These are phyloP conservation scores for Drosophila neoperkinsi DNA, from an alignment of 2,888 invertebrate genomes.

Conservation along the genomic window DNA sequence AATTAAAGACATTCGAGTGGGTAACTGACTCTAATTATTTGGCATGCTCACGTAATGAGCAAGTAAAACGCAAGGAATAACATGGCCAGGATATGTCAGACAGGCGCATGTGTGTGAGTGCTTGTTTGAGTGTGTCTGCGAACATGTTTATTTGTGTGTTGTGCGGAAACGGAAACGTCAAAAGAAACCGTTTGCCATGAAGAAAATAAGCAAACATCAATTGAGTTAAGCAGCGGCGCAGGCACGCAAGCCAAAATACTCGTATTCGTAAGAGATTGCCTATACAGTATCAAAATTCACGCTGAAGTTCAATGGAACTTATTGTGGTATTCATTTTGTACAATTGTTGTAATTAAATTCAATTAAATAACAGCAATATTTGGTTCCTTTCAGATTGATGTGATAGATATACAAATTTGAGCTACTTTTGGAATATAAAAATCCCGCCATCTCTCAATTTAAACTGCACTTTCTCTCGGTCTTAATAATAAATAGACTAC, in stretches of 20 bases:
- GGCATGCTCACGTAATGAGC: conserved; percentile 74
- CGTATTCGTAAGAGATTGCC: not conserved
- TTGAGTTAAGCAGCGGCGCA: conserved; percentile 47
- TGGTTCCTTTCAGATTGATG: not conserved
- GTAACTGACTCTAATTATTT: conserved; percentile 79
- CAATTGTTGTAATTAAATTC: not conserved
- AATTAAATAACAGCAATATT: not conserved
- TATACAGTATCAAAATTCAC: not conserved
- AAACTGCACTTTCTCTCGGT: not conserved
- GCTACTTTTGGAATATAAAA: not conserved
- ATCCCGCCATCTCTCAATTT: not conserved
- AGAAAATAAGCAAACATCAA: conserved; percentile 56
- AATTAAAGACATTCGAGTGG: conserved; percentile 34
- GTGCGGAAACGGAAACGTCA: conserved; percentile 31
- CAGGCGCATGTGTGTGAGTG: conserved; percentile 6
- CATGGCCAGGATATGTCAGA: conserved; percentile 26
- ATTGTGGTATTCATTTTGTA: not conserved
- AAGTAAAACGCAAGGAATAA: conserved; percentile 62
- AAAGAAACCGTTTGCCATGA: conserved; percentile 37
- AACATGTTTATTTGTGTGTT: conserved; percentile 12
- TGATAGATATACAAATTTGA: not conserved
- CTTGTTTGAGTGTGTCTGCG: conserved; percentile 6
- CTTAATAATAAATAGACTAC: not conserved
- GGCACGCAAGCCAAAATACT: conserved; percentile 38
- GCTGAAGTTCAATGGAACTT: not conserved